These are phyloP conservation scores for Polylopha cassiicola DNA, from an alignment of 2,888 invertebrate genomes.

Conservation along the genomic window DNA sequence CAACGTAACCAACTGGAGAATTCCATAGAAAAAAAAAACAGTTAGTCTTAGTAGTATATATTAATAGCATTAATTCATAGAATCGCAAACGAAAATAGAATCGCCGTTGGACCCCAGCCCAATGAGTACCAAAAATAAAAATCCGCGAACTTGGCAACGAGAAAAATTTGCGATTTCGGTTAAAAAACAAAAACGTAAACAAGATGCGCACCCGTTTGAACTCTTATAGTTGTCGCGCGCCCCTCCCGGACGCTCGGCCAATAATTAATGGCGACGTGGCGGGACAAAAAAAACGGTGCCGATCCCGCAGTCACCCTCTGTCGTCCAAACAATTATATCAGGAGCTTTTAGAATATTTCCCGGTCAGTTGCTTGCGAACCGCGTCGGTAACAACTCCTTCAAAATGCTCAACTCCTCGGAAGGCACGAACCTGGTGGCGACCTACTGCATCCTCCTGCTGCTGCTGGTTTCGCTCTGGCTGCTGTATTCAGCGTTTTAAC, in stretches of 20 bases:
- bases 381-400: slow-evolving; percentile 38
- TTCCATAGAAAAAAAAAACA: too few species aligned
- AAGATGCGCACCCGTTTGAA: slow-evolving; percentile 17
- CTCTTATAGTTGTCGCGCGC: slow-evolving; percentile 8
- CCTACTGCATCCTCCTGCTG: slow-evolving; percentile 80
- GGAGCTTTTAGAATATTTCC: slow-evolving; percentile 38
- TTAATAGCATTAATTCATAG: too few species aligned
- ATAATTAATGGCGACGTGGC: slow-evolving; percentile 23
- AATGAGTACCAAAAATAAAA: slow-evolving; percentile 18
- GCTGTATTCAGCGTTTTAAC: slow-evolving; percentile 79
- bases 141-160: slow-evolving; percentile 15
- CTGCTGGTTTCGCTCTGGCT: slow-evolving; percentile 80
- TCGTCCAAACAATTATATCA: slow-evolving; percentile 37
- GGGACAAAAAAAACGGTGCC: slow-evolving; percentile 22
- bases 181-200: slow-evolving; percentile 21
- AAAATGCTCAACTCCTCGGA: slow-evolving; percentile 65
- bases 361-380: slow-evolving; percentile 54
- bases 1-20: slow-evolving; percentile 43
- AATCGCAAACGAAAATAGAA: slow-evolving; percentile 11
- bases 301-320: slow-evolving; percentile 11
- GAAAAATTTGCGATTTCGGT: slow-evolving; percentile 18
- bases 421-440: slow-evolving; percentile 80
- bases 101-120: slow-evolving; percentile 18
- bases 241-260: slow-evolving; percentile 6
- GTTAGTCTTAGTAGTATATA: too few species aligned